Base-by-base conservation (phyloP, 2,888 invertebrate genomes). In the Epirrita christyi region DNA sequence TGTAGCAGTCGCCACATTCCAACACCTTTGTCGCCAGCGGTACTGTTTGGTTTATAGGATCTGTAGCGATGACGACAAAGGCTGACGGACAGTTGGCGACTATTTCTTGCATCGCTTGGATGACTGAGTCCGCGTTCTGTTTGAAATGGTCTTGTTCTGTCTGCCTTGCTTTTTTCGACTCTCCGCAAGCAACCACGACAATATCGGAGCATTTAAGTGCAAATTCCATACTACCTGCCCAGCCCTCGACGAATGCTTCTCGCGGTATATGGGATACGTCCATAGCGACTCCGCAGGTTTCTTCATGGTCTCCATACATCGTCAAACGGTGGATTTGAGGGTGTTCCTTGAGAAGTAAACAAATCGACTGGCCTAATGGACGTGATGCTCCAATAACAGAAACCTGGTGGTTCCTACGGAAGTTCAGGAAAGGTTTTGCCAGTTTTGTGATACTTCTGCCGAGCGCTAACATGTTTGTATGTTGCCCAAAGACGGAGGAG, bases 1-100 rank as follows among this genome's bases (percentile, higher is more conserved):
- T n/a, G n/a, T n/a, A n/a, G n/a, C n/a, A n/a, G n/a, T n/a, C n/a
- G n/a, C n/a, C n/a, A n/a, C n/a, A n/a, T n/a, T n/a, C n/a, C n/a
- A n/a, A n/a, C n/a, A n/a, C 14, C 21, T 49, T 57, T 60, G 21
- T 55, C 43, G 41, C 4, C 46, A 55, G 14, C 52, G 47, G 14
- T 46, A 37, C n/a, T n/a, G n/a, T n/a, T n/a, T n/a, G 40, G 38
- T 11, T 2, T 21, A 38, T 46, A 61, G n/a, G n/a, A n/a, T n/a
- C n/a, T 38, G 61, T 61, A 1, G 61, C 59, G 13, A 64, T 36
- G 36, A 56, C 54, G 6, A 61, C 37, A 15, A 64, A 64, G 6
- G 64, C 64, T 5, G 36, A 28, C 2, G 64, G 64, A 14, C 61
- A 61, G 37, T 56, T 37, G 5, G 43, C 15, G 40, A 45, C 48